phyloP scores from a whole-genome alignment of 2,888 invertebrate genomes.

The Cerastis leucographa region DNA sequence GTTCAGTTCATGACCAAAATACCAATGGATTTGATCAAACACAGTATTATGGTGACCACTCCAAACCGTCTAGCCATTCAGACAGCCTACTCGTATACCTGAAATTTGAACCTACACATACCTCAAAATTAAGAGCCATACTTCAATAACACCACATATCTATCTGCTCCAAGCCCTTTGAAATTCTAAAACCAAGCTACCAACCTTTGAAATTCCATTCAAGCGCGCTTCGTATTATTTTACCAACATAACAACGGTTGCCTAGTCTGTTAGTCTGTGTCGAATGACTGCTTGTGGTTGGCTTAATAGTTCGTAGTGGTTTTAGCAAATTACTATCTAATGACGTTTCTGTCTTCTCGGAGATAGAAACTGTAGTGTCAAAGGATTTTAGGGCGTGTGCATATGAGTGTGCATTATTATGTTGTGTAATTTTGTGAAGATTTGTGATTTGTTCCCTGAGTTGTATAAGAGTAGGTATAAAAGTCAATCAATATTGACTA shows the following conservation, averaged over 20 bases:
- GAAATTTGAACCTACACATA: conserved; percentile 14
- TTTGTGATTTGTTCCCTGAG: no score
- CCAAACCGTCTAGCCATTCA: not conserved
- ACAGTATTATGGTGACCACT: not conserved
- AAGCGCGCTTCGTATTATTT: conserved; percentile 15
- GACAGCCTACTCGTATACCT: not conserved
- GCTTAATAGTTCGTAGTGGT: conserved; percentile 48
- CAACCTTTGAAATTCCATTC: conserved; percentile 6
- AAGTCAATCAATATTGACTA: no score
- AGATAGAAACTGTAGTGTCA: conserved; percentile 20
- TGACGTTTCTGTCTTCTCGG: conserved; percentile 52
- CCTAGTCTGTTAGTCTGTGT: conserved; percentile 50
- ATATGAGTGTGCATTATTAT: not conserved
- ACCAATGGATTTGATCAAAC: not conserved
- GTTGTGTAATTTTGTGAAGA: not conserved
- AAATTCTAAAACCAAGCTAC: conserved; percentile 15
- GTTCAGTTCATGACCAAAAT: not conserved
- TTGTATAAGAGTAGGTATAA: not conserved
- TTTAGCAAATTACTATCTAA: conserved; percentile 63
- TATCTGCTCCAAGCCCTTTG: conserved; percentile 5
- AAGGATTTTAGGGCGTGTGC: conserved; percentile 32
- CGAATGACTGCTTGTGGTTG: conserved; percentile 51
- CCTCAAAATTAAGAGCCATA: not conserved
- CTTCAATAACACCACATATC: conserved; percentile 9
- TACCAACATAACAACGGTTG: conserved; percentile 30